Evolutionary conservation across 2,797 vertebrate species (phyloP).

Genomic region (Botia kubotai): DNA sequence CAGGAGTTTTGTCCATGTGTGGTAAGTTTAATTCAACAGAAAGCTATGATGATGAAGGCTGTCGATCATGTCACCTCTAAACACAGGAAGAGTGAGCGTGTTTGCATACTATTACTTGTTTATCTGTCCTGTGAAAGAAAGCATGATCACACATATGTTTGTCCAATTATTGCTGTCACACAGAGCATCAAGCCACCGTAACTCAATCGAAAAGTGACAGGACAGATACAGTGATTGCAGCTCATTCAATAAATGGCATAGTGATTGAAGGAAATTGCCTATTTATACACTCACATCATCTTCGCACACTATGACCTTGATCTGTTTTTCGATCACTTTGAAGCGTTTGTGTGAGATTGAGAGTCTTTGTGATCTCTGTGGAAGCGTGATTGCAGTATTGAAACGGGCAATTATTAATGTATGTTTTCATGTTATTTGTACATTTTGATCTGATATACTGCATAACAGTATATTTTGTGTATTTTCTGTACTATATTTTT

Average conservation of each 20-base stretch:
- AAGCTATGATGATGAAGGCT: slow-evolving; percentile 27
- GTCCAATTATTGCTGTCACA: slow-evolving; percentile 33
- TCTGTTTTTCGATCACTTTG: slow-evolving; percentile 30
- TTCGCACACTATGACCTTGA: slow-evolving; percentile 35
- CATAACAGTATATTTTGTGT: too few relatives aligned
- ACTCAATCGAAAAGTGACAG: slow-evolving; percentile 34
- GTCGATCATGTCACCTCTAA: slow-evolving; percentile 30
- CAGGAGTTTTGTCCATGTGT: neutral
- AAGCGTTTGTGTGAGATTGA: slow-evolving; percentile 8
- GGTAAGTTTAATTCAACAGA: slow-evolving; percentile 22
- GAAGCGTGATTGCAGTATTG: neutral
- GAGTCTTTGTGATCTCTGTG: too few relatives aligned
- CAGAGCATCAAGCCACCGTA: slow-evolving; percentile 35
- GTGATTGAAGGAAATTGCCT: slow-evolving; percentile 43
- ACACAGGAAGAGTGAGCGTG: neutral
- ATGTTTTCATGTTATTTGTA: too few relatives aligned
- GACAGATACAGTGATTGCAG: slow-evolving; percentile 7
- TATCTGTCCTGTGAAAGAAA: slow-evolving; percentile 34
- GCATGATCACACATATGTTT: slow-evolving; percentile 45
- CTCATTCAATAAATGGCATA: slow-evolving; percentile 48
- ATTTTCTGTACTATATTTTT: too few relatives aligned
- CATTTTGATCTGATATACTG: too few relatives aligned
- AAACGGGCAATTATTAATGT: too few relatives aligned
- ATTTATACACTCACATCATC: slow-evolving; percentile 43
- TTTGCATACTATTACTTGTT: slow-evolving; percentile 44